These are phyloP conservation scores for Cyclopterus lumpus DNA, from an alignment of 2,797 vertebrate species.

Conservation along the genomic window DNA sequence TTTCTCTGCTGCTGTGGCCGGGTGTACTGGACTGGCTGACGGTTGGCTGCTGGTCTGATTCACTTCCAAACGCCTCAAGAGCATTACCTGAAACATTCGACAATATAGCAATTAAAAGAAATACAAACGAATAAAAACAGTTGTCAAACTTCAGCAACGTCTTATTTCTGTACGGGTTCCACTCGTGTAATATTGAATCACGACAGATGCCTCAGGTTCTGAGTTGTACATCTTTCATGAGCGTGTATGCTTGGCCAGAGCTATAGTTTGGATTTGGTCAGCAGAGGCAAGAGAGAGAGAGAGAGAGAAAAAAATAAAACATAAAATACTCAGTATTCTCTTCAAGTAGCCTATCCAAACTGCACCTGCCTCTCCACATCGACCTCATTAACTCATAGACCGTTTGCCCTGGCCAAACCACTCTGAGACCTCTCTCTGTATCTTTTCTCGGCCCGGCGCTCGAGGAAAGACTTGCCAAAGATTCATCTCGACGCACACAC, in stretches of 20 bases:
- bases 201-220: conserved; percentile 20
- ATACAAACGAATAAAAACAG: background rate
- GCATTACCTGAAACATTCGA: conserved; percentile 86
- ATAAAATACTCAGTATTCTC: conserved; percentile 82
- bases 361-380: conserved; percentile 84
- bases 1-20: conserved; percentile 79
- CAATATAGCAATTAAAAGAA: conserved; percentile 5
- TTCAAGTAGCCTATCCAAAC: conserved; percentile 67
- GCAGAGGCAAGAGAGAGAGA: conserved; percentile 30
- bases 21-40: conserved; percentile 73
- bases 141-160: background rate
- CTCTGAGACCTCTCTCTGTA: conserved; percentile 81
- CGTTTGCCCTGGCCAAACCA: conserved; percentile 80
- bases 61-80: conserved; percentile 89
- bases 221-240: conserved; percentile 40
- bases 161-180: conserved; percentile 13
- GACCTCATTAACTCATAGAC: conserved; percentile 82
- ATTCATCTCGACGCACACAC: conserved; percentile 57
- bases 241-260: conserved; percentile 21
- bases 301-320: conserved; percentile 35
- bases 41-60: conserved; percentile 81
- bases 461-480: conserved; percentile 56
- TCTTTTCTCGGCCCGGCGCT: conserved; percentile 70
- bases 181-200: conserved; percentile 37
- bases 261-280: conserved; percentile 33